phyloP scores from a whole-genome alignment of 2,113 vertebrate species.

The Labeo rohita region DNA sequence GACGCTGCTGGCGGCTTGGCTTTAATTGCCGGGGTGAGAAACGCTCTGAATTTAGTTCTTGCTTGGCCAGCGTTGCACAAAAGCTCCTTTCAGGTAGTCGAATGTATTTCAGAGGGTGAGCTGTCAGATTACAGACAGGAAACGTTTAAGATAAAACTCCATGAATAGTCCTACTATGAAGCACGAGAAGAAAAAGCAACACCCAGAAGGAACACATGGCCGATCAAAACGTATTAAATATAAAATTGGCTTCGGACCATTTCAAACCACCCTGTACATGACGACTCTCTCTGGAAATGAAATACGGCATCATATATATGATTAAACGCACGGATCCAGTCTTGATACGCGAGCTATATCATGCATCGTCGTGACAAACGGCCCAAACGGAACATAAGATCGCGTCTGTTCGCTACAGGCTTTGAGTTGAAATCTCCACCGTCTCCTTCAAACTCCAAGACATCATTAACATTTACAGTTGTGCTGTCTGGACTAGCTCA shows the following conservation, averaged over 20 bases:
- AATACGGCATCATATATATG: conserved; percentile 29
- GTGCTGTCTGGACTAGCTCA: background rate
- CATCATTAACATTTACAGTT: background rate
- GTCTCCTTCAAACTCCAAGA: conserved; percentile 9
- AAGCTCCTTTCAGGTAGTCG: conserved; percentile 61
- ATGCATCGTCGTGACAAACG: background rate
- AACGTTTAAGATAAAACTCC: conserved; percentile 61
- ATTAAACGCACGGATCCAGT: conserved; percentile 8
- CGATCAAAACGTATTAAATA: conserved; percentile 44
- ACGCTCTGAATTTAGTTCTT: conserved; percentile 40
- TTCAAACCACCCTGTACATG: conserved; percentile 10
- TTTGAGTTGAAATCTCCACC: background rate
- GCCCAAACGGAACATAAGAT: background rate
- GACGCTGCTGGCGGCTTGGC: conserved; percentile 45
- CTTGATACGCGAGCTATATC: background rate
- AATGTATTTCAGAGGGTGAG: conserved; percentile 59
- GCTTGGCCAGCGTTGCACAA: conserved; percentile 53
- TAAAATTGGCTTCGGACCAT: conserved; percentile 25
- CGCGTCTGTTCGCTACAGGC: background rate
- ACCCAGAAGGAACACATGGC: conserved; percentile 37
- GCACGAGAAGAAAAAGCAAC: conserved; percentile 46
- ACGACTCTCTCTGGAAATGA: conserved; percentile 21
- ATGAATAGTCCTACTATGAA: conserved; percentile 62
- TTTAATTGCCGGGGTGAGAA: conserved; percentile 59
- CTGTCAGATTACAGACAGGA: conserved; percentile 66